phyloP scores from a whole-genome alignment of 2,888 invertebrate species.

The Drosophila recens region DNA sequence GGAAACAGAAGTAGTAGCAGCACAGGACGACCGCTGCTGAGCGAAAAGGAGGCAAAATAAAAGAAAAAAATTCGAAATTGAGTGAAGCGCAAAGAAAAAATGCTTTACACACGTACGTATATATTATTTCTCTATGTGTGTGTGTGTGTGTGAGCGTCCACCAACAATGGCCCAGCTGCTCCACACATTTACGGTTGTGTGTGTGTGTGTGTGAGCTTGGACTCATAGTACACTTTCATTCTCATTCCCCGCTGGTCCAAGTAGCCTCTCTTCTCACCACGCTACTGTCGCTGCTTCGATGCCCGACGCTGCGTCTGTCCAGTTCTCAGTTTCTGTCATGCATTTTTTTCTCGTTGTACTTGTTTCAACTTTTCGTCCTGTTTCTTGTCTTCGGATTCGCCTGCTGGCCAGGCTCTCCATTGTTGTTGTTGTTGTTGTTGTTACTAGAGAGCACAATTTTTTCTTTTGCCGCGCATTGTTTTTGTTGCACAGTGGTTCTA shows the following conservation, averaged over 20 bases:
- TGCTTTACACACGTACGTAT: slow-evolving; percentile 44
- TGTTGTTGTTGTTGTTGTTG: slow-evolving; percentile 50
- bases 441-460: slow-evolving; percentile 68
- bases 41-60: slow-evolving; percentile 68
- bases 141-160: slow-evolving; percentile 54
- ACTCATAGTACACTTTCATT: slow-evolving; percentile 77
- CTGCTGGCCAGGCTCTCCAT: slow-evolving; percentile 51
- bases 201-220: slow-evolving; percentile 49
- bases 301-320: slow-evolving; percentile 75
- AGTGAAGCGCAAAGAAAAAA: slow-evolving; percentile 80
- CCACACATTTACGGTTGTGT: slow-evolving; percentile 29
- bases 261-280: slow-evolving; percentile 39
- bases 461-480: slow-evolving; percentile 70
- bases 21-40: slow-evolving; percentile 55
- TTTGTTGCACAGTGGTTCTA: slow-evolving; percentile 72
- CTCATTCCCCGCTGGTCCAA: slow-evolving; percentile 63
- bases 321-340: slow-evolving; percentile 65
- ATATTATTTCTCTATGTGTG: slow-evolving; percentile 31
- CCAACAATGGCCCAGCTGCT: slow-evolving; percentile 73
- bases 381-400: slow-evolving; percentile 80
- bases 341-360: slow-evolving; percentile 50
- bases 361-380: slow-evolving; percentile 77
- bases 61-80: slow-evolving; percentile 72
- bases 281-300: slow-evolving; percentile 41
- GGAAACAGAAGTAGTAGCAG: slow-evolving; percentile 68